Evolutionary conservation across 2,113 vertebrate species (phyloP).

Genomic region (Eptesicus fuscus): DNA sequence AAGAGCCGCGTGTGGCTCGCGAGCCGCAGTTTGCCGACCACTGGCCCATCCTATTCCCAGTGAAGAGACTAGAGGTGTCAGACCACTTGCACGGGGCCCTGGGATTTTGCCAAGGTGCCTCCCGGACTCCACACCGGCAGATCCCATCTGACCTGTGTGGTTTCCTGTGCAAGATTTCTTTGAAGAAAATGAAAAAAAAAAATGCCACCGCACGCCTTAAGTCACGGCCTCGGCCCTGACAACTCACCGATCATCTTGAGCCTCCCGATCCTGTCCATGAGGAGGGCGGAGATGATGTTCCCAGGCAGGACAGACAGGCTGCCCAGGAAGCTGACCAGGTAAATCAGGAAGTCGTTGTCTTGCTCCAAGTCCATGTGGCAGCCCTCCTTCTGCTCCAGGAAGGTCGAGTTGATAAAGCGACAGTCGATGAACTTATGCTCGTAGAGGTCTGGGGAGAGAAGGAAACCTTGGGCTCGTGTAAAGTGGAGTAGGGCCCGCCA

Average conservation of each 20-base stretch:
- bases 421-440: constrained; percentile 94
- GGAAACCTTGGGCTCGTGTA: background rate
- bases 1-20: too few relatives aligned
- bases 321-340: constrained; percentile 97
- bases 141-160: background rate
- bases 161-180: background rate
- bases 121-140: background rate
- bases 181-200: background rate
- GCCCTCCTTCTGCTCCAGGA: constrained; percentile 89
- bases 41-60: too few relatives aligned
- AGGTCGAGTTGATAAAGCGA: constrained; percentile 88
- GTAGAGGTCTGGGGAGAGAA: constrained; percentile 87
- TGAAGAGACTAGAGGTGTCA: background rate
- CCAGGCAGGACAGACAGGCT: constrained; percentile 95
- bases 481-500: background rate
- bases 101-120: background rate
- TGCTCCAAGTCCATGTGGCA: constrained; percentile 95
- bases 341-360: constrained; percentile 96
- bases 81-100: background rate
- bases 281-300: constrained; percentile 94
- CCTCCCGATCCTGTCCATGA: constrained; percentile 97
- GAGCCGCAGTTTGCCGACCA: too few relatives aligned
- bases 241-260: constrained; percentile 95
- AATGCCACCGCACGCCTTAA: background rate
- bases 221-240: rapidly evolving